Percentiles rank a stretch among this genome's conserved stretches.
Evolutionary conservation across 2,113 vertebrate genomes (phyloP).

Genomic region (Chaenocephalus aceratus): DNA sequence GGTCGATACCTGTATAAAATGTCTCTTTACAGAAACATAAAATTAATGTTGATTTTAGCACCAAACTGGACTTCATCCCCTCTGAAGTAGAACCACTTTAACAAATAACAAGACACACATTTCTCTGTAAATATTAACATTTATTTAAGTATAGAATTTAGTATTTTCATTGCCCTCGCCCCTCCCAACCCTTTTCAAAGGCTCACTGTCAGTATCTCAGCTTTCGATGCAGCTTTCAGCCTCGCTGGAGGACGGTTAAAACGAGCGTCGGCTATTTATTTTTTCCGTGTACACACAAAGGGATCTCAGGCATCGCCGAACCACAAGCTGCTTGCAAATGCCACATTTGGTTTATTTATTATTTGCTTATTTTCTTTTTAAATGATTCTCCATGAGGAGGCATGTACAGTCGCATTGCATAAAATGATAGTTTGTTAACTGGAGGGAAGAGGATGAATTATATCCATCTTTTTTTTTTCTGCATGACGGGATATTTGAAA

Average conservation of each 20-base stretch:
- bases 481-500: slow-evolving; percentile 31
- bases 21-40: no score
- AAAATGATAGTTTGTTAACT: slow-evolving; percentile 53
- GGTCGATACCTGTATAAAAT: no score
- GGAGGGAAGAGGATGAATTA: slow-evolving; percentile 14
- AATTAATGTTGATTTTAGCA: no score
- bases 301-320: slow-evolving; percentile 54
- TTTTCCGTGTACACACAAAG: slow-evolving; percentile 10
- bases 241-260: slow-evolving; percentile 74
- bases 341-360: slow-evolving; percentile 71
- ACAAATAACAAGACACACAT: slow-evolving; percentile 1
- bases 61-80: no score
- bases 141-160: slow-evolving; percentile 87
- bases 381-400: slow-evolving; percentile 38
- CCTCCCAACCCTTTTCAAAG: slow-evolving; percentile 81
- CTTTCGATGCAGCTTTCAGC: slow-evolving; percentile 81
- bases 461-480: not conserved
- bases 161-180: slow-evolving; percentile 75
- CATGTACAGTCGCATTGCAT: slow-evolving; percentile 73
- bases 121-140: slow-evolving; percentile 84
- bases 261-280: slow-evolving; percentile 61
- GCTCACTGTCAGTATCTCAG: slow-evolving; percentile 82
- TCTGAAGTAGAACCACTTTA: not conserved
- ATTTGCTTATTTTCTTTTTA: slow-evolving; percentile 46
- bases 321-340: slow-evolving; percentile 63